phyloP scores from a whole-genome alignment of 2,888 invertebrate species.

The Meliscaeva auricollis region DNA sequence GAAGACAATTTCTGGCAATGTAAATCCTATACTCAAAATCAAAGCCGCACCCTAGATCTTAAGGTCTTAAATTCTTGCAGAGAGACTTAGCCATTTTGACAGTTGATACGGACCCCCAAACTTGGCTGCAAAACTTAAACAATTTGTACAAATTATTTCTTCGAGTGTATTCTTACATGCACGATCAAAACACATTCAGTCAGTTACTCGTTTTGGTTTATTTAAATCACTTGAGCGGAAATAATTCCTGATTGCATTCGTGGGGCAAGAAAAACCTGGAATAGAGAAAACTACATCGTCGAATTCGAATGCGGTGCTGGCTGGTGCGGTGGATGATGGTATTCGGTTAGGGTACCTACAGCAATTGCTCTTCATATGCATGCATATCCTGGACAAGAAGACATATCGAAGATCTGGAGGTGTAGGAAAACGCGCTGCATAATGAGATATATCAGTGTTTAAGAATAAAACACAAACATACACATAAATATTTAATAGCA shows the following conservation, averaged over 20 bases:
- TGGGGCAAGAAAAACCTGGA: slow-evolving; percentile 54
- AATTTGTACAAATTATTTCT: neutral
- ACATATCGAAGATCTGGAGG: slow-evolving; percentile 60
- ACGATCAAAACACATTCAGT: slow-evolving; percentile 32
- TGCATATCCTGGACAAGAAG: slow-evolving; percentile 54
- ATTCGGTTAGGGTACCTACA: neutral
- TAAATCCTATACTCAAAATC: too few relatives aligned
- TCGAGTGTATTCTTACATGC: slow-evolving; percentile 6
- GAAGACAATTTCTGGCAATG: too few relatives aligned
- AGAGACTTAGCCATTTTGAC: too few relatives aligned
- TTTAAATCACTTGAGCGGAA: slow-evolving; percentile 76
- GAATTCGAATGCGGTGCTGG: neutral
- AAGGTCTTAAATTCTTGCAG: too few relatives aligned
- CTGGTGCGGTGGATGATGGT: too few relatives aligned
- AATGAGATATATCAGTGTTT: slow-evolving; percentile 73
- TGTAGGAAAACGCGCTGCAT: slow-evolving; percentile 72
- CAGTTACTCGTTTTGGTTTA: slow-evolving; percentile 64
- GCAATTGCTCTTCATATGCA: slow-evolving; percentile 67
- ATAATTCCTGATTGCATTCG: slow-evolving; percentile 76
- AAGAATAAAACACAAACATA: slow-evolving; percentile 30
- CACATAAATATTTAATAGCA: slow-evolving; percentile 32
- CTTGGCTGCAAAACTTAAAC: too few relatives aligned
- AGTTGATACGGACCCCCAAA: too few relatives aligned
- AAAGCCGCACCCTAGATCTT: too few relatives aligned
- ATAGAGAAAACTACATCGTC: slow-evolving; percentile 17